phyloP scores from a whole-genome alignment of 2,888 invertebrate genomes.

The Cheiracanthium punctorium region DNA sequence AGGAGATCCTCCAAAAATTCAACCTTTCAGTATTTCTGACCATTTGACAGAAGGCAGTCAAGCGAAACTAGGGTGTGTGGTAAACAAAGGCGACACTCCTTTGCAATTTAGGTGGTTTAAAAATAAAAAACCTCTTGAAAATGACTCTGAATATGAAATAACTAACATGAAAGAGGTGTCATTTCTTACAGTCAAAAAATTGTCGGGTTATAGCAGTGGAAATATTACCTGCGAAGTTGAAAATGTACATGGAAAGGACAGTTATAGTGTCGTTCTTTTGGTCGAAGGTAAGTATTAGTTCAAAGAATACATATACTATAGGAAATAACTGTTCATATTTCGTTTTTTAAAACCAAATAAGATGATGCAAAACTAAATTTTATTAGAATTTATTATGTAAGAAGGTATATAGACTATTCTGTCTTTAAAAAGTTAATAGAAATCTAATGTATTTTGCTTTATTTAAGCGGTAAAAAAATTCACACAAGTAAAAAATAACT shows the following conservation, averaged over 20 bases:
- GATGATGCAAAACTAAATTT: no score
- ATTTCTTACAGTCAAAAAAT: constrained; percentile 24
- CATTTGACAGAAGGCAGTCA: constrained; percentile 88
- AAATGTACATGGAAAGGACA: constrained; percentile 44
- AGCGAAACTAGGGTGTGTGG: constrained; percentile 91
- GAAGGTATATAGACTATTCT: no score
- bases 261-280: constrained; percentile 20
- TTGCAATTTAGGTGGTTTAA: constrained; percentile 55
- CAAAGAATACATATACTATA: no score
- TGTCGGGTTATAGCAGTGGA: constrained; percentile 42
- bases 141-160: constrained; percentile 28
- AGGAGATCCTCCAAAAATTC: constrained; percentile 78
- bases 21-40: constrained; percentile 88
- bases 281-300: constrained; percentile 61
- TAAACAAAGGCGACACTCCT: constrained; percentile 36
- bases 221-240: constrained; percentile 47
- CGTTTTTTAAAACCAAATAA: no score
- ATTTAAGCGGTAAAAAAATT: no score
- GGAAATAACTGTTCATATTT: no score
- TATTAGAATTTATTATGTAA: no score
- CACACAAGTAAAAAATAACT: no score
- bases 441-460: no score
- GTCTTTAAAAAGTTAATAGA: no score
- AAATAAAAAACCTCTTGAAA: constrained; percentile 21
- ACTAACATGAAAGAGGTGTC: constrained; percentile 45